These are phyloP conservation scores for Pempheris klunzingeri DNA, from an alignment of 2,797 vertebrate genomes.

Conservation along the genomic window DNA sequence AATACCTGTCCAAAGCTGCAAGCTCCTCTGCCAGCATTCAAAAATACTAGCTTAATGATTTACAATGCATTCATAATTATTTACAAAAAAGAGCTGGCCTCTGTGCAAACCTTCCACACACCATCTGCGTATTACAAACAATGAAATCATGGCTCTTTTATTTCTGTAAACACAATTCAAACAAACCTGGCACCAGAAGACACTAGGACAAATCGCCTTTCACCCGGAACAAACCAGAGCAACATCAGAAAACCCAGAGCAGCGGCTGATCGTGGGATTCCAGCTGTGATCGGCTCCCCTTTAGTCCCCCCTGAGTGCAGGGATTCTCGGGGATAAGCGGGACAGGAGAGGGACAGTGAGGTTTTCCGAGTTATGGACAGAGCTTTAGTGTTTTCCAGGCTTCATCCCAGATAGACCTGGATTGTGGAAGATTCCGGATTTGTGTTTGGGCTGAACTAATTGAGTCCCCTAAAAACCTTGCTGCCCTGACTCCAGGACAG, in stretches of 20 bases:
- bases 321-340: conserved; percentile 81
- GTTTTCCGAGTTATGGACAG: conserved; percentile 65
- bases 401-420: conserved; percentile 78
- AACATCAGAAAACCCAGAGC: conserved; percentile 59
- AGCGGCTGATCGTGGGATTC: conserved; percentile 72
- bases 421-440: conserved; percentile 78
- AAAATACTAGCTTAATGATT: conserved; percentile 15
- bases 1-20: conserved; percentile 13
- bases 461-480: conserved; percentile 80
- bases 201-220: conserved; percentile 65
- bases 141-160: conserved; percentile 42
- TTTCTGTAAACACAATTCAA: conserved; percentile 52
- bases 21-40: not conserved
- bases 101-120: conserved; percentile 15
- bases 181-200: conserved; percentile 50
- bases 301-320: conserved; percentile 62
- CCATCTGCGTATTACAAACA: conserved; percentile 24
- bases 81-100: conserved; percentile 1
- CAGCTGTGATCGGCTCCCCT: conserved; percentile 74
- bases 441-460: conserved; percentile 86
- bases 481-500: conserved; percentile 77
- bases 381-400: conserved; percentile 68
- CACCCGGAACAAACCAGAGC: conserved; percentile 63
- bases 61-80: conserved; percentile 15
- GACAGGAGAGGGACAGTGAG: conserved; percentile 72